Conservation (phyloP, 2,113 vertebrate species). For the Oriolus oriolus region DNA sequence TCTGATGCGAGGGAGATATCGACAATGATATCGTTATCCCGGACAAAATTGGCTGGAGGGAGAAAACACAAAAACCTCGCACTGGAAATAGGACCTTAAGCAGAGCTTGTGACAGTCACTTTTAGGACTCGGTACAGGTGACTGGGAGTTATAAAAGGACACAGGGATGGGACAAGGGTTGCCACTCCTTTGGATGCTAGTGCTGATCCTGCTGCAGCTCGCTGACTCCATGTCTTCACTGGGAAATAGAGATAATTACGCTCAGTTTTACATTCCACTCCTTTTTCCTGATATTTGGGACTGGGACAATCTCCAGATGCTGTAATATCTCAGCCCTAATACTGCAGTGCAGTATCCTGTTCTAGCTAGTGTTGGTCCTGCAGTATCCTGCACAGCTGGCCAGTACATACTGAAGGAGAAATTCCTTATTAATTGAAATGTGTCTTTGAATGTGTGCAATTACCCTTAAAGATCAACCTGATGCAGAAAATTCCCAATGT, state of each 20-base stretch:
- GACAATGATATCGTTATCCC: constrained; percentile 70
- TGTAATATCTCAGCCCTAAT: not conserved
- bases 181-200: not conserved
- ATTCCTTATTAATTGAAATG: not conserved
- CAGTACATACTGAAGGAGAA: not conserved
- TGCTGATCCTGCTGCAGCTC: not conserved
- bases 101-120: accelerated
- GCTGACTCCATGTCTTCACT: not conserved
- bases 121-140: not conserved
- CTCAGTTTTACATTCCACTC: not conserved
- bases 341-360: not conserved
- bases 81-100: accelerated
- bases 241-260: not conserved
- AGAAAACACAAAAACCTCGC: not conserved
- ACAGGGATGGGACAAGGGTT: not conserved
- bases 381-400: not conserved
- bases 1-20: constrained; percentile 73
- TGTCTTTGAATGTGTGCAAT: not conserved
- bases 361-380: not conserved
- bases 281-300: not conserved
- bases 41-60: constrained; percentile 77
- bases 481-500: not conserved
- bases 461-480: not conserved
- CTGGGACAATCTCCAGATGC: not conserved
- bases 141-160: not conserved